A percentile compares a stretch with the other conserved stretches of the same genome.
phyloP scores from a whole-genome alignment of 1,140 invertebrate genomes.

The Pteromalus puparum region DNA sequence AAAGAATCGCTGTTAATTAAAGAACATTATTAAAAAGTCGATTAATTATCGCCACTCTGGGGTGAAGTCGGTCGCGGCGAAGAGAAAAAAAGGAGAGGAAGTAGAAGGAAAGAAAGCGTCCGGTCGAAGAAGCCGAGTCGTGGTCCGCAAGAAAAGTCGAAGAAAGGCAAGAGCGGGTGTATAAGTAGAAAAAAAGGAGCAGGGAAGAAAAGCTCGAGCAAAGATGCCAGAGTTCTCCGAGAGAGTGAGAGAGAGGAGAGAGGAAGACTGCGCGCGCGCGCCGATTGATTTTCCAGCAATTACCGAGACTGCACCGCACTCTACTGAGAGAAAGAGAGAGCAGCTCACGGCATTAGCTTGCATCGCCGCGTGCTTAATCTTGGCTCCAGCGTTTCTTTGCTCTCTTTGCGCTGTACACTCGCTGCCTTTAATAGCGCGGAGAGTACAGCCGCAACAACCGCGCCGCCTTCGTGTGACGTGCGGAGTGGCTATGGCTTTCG shows the following conservation, averaged over 20 bases:
- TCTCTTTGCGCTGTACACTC: background rate
- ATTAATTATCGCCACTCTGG: slow-evolving; percentile 38
- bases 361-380: slow-evolving; percentile 23
- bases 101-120: background rate
- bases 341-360: slow-evolving; percentile 22
- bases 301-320: slow-evolving; percentile 1
- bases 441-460: background rate
- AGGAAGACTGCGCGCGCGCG: background rate
- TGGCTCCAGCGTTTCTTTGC: slow-evolving; percentile 1
- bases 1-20: slow-evolving; percentile 44
- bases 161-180: background rate
- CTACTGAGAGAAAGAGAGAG: background rate
- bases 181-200: background rate
- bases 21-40: slow-evolving; percentile 46
- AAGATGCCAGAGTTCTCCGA: background rate
- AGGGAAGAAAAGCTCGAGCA: background rate
- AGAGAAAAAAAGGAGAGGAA: background rate
- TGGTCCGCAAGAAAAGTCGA: slow-evolving; percentile 14
- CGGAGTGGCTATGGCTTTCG: background rate
- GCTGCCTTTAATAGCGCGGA: background rate
- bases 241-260: no score
- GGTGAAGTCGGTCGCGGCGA: background rate
- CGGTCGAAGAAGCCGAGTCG: background rate
- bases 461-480: no score
- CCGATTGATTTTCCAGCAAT: slow-evolving; percentile 42